phyloP scores from a whole-genome alignment of 2,797 vertebrate species.

The Gymnodraco acuticeps region DNA sequence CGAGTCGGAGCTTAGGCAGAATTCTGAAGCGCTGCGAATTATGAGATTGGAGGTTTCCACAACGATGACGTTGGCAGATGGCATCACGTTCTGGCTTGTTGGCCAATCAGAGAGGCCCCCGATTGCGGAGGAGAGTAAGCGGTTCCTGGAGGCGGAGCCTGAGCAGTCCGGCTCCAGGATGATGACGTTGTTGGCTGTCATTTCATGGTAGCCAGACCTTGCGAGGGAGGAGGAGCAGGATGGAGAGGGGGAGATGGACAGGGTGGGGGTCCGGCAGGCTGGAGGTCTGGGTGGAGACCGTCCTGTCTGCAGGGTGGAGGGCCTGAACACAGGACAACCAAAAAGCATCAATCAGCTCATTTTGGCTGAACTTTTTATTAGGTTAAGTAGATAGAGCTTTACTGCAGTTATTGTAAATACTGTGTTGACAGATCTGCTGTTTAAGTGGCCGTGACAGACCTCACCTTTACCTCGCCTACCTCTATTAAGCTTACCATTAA shows the following conservation, averaged over 20 bases:
- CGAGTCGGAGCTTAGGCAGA: conserved; percentile 71
- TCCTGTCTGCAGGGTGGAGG: conserved; percentile 61
- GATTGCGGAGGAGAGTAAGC: conserved; percentile 59
- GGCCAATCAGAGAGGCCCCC: conserved; percentile 67
- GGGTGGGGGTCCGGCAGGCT: conserved; percentile 70
- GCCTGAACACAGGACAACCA: conserved; percentile 53
- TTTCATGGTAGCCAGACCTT: conserved; percentile 74
- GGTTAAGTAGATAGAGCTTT: background rate
- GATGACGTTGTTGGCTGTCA: conserved; percentile 80
- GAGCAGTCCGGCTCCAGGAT: conserved; percentile 78
- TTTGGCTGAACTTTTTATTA: background rate
- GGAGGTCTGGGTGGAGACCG: conserved; percentile 68
- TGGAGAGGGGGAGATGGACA: conserved; percentile 72
- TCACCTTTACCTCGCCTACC: no score
- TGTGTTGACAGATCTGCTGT: no score
- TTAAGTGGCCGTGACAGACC: no score
- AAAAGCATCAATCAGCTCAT: background rate
- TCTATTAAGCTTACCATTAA: no score
- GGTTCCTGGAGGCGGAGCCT: conserved; percentile 58
- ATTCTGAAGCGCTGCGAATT: conserved; percentile 81
- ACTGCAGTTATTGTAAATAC: background rate
- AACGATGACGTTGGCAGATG: conserved; percentile 71
- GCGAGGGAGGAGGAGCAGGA: conserved; percentile 63
- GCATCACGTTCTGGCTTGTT: conserved; percentile 27
- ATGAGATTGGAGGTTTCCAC: conserved; percentile 83